A percentile compares a stretch with the other conserved stretches of the same genome.
Evolutionary conservation across 2,888 invertebrate species (phyloP).

Genomic region (Nemurella pictetii): DNA sequence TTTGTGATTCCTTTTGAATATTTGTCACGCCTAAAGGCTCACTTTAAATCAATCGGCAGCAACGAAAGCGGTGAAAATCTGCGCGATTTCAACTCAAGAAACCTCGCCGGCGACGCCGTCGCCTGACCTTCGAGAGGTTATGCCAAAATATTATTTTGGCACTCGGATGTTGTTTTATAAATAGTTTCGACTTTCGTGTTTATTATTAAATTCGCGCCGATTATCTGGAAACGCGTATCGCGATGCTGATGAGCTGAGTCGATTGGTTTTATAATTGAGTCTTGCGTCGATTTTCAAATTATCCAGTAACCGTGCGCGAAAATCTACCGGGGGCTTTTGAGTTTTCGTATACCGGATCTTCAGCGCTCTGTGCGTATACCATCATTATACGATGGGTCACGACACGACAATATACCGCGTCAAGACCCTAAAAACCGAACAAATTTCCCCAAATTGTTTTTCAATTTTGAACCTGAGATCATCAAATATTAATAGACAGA

Average conservation of each 20-base stretch:
- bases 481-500: too few relatives aligned
- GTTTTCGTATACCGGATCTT: not conserved
- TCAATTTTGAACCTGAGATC: too few relatives aligned
- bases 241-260: not conserved
- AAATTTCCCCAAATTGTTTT: too few relatives aligned
- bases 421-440: too few relatives aligned
- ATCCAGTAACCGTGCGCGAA: too few relatives aligned
- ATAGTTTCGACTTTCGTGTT: not conserved
- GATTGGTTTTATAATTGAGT: not conserved
- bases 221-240: not conserved
- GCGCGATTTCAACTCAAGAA: not conserved
- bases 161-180: not conserved
- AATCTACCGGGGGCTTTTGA: not conserved
- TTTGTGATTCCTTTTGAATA: not conserved
- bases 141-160: slow-evolving; percentile 17
- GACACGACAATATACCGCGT: too few relatives aligned
- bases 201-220: not conserved
- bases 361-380: too few relatives aligned
- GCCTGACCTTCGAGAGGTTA: not conserved
- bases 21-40: too few relatives aligned
- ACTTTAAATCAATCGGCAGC: slow-evolving; percentile 16
- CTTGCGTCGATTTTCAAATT: too few relatives aligned
- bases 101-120: not conserved
- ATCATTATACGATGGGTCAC: too few relatives aligned
- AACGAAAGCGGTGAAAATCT: not conserved